Base-by-base conservation (phyloP, 1,140 invertebrate genomes). In the Frieseomelitta varia region DNA sequence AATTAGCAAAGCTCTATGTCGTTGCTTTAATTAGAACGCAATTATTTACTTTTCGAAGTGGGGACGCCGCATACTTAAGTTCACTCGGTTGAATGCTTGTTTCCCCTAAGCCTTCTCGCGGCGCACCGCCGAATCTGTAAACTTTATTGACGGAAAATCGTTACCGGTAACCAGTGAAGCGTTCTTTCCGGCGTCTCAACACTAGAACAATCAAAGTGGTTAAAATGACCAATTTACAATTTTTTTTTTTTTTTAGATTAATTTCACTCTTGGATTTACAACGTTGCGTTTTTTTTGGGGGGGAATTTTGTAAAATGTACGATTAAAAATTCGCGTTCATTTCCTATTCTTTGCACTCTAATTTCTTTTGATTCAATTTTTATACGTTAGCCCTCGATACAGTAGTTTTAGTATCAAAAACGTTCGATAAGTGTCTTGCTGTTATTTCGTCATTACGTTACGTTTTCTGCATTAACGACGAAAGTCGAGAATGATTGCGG, bases 91-190 rank as follows among this genome's bases (percentile, higher is more conserved):
- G 51, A 56, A 53, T 55, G 21, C 30, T 47, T 11, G 63, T 78
- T 69, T 39, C 21, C 39, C 19, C 34, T 53, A 14, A 55, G 63
- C 65, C 47, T 68, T 63, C 21, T 72, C 51, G 55, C 21, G 56
- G 39, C 19, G 21, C 19, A 63, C 47, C 67, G 24, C 47, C 67
- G 24, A 63, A n/a, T 34, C 39, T 21, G 53, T 47, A 34, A 63
- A 12, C 53, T 56, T 67, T 30, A 75, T 82, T 19, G 92, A 92
- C 90, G 91, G 89, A 90, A 92, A 93, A 92, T 92, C 90, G 85
- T 93, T 93, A 92, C 88, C 84, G 34, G 53, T 47, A 39, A n/a
- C 56, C 61, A 11, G 81, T 19, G 56, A 79, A 81, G 47, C 17
- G 55, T 77, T 76, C 10, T 39, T 39, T 27, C 63, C 8, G 63